These are phyloP conservation scores for Stenodema calcarata DNA, from an alignment of 2,888 invertebrate species.

Conservation along the genomic window DNA sequence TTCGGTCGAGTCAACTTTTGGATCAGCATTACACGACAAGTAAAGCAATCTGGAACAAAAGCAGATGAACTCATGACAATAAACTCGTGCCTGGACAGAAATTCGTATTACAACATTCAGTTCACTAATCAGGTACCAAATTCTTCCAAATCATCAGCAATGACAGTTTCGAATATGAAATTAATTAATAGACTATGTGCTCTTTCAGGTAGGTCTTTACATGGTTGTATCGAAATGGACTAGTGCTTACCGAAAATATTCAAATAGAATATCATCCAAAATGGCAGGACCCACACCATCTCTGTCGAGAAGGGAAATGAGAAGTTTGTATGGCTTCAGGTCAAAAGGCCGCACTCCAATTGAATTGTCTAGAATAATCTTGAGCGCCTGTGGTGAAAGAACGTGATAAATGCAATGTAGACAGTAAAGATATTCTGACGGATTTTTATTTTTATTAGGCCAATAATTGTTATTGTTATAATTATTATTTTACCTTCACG, in stretches of 20 bases:
- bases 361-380: slow-evolving; percentile 66
- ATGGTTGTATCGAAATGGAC: background rate
- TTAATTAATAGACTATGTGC: too few relatives aligned
- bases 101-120: too few relatives aligned
- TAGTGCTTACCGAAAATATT: slow-evolving; percentile 71
- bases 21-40: slow-evolving; percentile 56
- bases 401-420: background rate
- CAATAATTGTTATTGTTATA: background rate
- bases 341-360: slow-evolving; percentile 69
- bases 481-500: slow-evolving; percentile 61
- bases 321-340: slow-evolving; percentile 75
- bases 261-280: slow-evolving; percentile 76
- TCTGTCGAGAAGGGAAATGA: slow-evolving; percentile 84
- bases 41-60: slow-evolving; percentile 58
- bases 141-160: too few relatives aligned
- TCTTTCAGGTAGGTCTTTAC: too few relatives aligned
- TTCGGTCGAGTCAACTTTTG: slow-evolving; percentile 64
- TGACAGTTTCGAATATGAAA: too few relatives aligned
- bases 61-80: too few relatives aligned
- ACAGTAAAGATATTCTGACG: too few relatives aligned
- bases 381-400: slow-evolving; percentile 64
- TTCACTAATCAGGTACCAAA: too few relatives aligned
- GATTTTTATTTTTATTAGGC: too few relatives aligned
- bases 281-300: slow-evolving; percentile 83
- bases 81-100: too few relatives aligned